Conservation (phyloP, 1,140 invertebrate species). For the Chionoecetes opilio region DNA sequence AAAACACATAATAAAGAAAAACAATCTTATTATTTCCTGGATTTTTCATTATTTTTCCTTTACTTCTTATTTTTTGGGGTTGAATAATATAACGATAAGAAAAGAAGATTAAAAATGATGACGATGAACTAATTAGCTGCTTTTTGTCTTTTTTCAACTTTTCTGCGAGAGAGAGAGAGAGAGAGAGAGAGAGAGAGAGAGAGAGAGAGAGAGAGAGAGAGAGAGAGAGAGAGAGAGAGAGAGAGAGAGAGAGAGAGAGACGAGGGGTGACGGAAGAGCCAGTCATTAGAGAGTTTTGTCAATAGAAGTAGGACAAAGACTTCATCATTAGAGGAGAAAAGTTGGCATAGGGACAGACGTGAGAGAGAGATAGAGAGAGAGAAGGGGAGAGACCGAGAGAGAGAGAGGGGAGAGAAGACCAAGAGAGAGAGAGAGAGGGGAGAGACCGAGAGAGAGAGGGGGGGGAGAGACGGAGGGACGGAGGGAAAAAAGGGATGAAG, state of each 20-base stretch:
- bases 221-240: background rate
- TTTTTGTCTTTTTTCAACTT: too few species aligned
- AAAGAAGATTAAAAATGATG: too few species aligned
- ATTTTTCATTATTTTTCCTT: too few species aligned
- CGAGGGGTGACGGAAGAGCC: background rate
- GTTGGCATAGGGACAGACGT: background rate
- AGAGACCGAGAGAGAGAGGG: background rate
- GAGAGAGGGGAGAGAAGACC: background rate
- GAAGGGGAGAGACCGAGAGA: background rate
- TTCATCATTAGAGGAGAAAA: constrained; percentile 14
- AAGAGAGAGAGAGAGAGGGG: too few species aligned
- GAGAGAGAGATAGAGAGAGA: background rate
- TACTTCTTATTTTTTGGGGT: too few species aligned
- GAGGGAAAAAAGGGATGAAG: too few species aligned
- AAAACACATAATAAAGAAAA: too few species aligned
- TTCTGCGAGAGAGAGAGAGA: too few species aligned
- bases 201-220: constrained; percentile 27
- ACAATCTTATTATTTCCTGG: too few species aligned
- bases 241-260: constrained; percentile 8
- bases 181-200: constrained; percentile 29
- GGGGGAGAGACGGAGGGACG: background rate
- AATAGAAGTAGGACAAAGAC: background rate
- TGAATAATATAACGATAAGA: too few species aligned
- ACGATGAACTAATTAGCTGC: too few species aligned
- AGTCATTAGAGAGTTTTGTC: constrained; percentile 11